Evolutionary conservation across 2,113 vertebrate genomes (phyloP).

Genomic region (Okapia johnstoni): DNA sequence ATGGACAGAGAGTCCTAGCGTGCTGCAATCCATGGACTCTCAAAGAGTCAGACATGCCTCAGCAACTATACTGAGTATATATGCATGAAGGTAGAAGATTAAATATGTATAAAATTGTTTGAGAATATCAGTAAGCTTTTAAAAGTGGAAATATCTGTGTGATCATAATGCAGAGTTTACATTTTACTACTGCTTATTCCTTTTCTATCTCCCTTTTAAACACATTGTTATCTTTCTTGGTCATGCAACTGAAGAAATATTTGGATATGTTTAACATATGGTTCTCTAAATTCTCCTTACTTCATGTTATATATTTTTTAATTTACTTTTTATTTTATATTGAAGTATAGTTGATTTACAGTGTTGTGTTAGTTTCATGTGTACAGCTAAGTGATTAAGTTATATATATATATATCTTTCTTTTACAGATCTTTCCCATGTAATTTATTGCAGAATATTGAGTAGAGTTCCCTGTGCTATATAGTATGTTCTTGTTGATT

Average conservation of each 20-base stretch:
- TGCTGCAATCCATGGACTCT: not conserved
- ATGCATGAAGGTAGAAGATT: not conserved
- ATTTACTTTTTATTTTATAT: not conserved
- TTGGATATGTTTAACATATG: not conserved
- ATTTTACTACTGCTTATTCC: not conserved
- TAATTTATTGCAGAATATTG: not conserved
- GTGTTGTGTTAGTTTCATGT: not conserved
- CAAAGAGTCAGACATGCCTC: not conserved
- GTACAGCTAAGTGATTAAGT: not conserved
- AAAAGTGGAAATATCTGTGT: not conserved
- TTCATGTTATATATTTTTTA: not conserved
- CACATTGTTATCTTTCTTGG: not conserved
- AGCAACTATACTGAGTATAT: not conserved
- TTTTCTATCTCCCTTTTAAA: not conserved
- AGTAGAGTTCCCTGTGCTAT: not conserved
- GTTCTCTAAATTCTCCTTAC: not conserved
- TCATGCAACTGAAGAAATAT: not conserved
- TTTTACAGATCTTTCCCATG: not conserved
- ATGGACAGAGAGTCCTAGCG: not conserved
- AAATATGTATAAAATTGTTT: not conserved
- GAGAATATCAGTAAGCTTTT: not conserved
- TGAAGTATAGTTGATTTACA: not conserved
- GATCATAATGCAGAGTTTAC: not conserved
- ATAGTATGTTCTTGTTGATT: not conserved
- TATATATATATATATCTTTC: not conserved